Percentiles rank a stretch among this genome's conserved stretches.
These are phyloP conservation scores for Osmerus mordax DNA, from an alignment of 2,113 vertebrate genomes.

Conservation along the genomic window DNA sequence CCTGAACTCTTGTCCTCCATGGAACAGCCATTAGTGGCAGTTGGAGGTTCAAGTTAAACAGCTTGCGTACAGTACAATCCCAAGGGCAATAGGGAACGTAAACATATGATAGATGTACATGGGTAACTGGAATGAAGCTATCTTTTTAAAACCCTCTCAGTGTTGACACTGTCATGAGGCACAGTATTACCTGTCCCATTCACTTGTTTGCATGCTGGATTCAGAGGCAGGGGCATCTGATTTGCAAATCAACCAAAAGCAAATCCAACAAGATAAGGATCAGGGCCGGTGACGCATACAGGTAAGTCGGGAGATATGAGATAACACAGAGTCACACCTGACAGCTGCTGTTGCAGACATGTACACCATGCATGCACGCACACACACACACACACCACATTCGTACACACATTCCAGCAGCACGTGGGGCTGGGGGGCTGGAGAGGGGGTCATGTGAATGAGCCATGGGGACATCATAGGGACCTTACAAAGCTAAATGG, in stretches of 20 bases:
- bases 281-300: neutral
- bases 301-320: neutral
- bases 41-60: neutral
- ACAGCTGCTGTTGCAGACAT: neutral
- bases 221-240: neutral
- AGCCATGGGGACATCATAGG: slow-evolving; percentile 6
- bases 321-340: neutral
- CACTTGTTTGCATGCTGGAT: neutral
- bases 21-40: slow-evolving; percentile 17
- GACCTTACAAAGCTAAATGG: slow-evolving; percentile 10
- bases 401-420: neutral
- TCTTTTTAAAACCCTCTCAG: too few species aligned
- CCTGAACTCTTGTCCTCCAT: slow-evolving; percentile 23
- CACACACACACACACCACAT: neutral
- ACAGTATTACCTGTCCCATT: neutral
- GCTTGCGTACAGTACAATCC: neutral
- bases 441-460: slow-evolving; percentile 16
- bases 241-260: neutral
- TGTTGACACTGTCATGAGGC: neutral
- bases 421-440: neutral
- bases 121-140: too few species aligned
- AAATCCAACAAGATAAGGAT: neutral
- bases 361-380: neutral
- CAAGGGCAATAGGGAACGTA: slow-evolving; percentile 3
- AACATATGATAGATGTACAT: neutral